Base-by-base conservation (phyloP, 1,140 invertebrate genomes). In the Sminthurinus signatus region DNA sequence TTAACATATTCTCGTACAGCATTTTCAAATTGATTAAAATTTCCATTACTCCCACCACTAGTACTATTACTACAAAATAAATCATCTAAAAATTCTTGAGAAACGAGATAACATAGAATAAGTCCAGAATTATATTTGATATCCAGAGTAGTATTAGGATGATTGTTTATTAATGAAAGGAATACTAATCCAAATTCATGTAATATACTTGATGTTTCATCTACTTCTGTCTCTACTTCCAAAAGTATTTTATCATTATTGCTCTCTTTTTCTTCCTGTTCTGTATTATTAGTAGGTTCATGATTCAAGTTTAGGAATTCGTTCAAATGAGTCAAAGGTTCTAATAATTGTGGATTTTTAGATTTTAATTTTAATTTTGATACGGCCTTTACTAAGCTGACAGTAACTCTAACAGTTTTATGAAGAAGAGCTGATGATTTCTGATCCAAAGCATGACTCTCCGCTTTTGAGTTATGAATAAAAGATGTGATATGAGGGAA, bases 51-150 rank as follows among this genome's bases (percentile, higher is more conserved):
- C 4, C 5, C 10, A 5, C 25, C 10, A 12, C 8, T 12, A 14
- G 19, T 39, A 3, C 8, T 8, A n/a, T 10, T 39, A 12, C 12
- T 25, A 21, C 12, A 19, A 12, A 48, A 10, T 8, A 54, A 23
- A 27, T 54, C 3, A 8, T n/a, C 50, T 29, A 52, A 5, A n/a
- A 52, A 52, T 28, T 52, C 27, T 4, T 8, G 19, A 27, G 14
- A 15, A 25, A 25, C 25, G 14, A 52, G 27, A 28, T 56, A 21
- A 39, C 54, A 36, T 8, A 56, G 4, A 17, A 39, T 21, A 3
- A 56, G 36, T 21, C 54, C 54, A 32, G 14, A 27, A 28, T 42
- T 56, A 19, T 14, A 56, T 27, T 42, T 56, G 4, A 56, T 42
- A 39, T 56, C 54, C 8, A 56, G 54, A 10, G 5, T 56, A 21